These are phyloP conservation scores for Arctopsyche grandis DNA, from an alignment of 1,140 invertebrate species.

Conservation along the genomic window DNA sequence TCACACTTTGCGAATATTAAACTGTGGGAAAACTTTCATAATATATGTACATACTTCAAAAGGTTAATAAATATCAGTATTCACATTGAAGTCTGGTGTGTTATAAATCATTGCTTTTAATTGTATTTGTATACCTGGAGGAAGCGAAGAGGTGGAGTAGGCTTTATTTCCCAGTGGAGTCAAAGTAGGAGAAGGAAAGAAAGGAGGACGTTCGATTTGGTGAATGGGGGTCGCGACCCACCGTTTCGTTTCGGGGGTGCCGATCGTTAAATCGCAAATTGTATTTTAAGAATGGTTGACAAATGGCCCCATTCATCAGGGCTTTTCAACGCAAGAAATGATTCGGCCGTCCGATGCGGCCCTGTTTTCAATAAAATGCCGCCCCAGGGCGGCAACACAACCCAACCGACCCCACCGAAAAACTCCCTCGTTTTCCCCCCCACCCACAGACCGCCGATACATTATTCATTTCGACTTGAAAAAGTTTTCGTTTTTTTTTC, in stretches of 20 bases:
- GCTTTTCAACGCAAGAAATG: conserved; percentile 32
- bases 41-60: no score
- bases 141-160: no score
- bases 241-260: not conserved
- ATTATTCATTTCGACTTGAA: conserved; percentile 39
- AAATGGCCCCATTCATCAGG: conserved; percentile 34
- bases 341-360: conserved; percentile 21
- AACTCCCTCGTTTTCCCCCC: not conserved
- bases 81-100: no score
- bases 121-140: no score
- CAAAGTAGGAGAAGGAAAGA: no score
- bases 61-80: no score
- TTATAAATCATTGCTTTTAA: no score
- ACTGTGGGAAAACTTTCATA: no score
- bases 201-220: no score
- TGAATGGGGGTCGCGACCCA: not conserved
- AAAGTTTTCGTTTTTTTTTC: conserved; percentile 23
- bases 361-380: conserved; percentile 18
- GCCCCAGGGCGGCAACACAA: not conserved
- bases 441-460: conserved; percentile 16
- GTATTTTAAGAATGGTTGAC: conserved; percentile 35
- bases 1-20: not conserved
- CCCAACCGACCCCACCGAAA: not conserved
- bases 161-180: no score
- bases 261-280: conserved; percentile 37